Conservation (phyloP, 2,888 invertebrate species). For the Drosophila vallismaia region DNA sequence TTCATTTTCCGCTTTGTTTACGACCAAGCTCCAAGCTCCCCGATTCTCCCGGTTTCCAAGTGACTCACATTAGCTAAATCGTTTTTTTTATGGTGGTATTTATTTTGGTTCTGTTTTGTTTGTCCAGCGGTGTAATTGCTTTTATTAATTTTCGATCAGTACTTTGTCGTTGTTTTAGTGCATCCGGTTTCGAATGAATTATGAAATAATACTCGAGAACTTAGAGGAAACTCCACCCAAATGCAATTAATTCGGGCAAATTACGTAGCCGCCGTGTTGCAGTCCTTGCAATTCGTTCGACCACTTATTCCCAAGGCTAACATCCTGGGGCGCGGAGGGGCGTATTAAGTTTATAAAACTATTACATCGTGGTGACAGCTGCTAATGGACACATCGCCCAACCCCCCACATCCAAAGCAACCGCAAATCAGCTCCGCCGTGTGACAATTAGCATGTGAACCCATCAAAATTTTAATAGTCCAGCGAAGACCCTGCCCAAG, state of each 20-base stretch:
- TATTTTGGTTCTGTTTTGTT: conserved; percentile 30
- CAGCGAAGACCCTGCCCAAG: conserved; percentile 41
- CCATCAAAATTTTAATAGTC: conserved; percentile 60
- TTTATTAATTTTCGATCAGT: conserved; percentile 67
- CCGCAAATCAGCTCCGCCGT: conserved; percentile 33
- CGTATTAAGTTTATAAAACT: conserved; percentile 16
- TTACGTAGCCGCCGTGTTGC: conserved; percentile 34
- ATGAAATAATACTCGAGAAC: conserved; percentile 56
- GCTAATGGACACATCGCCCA: conserved; percentile 31
- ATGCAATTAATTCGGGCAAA: conserved; percentile 5
- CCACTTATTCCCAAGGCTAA: conserved; percentile 13
- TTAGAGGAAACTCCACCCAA: conserved; percentile 18
- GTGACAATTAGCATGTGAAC: conserved; percentile 50
- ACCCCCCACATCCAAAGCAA: background rate
- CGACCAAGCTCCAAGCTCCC: conserved; percentile 11
- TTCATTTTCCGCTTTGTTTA: conserved; percentile 32
- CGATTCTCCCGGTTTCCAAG: conserved; percentile 9
- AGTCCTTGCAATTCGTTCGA: conserved; percentile 20
- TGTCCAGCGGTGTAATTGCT: conserved; percentile 38
- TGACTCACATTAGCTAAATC: conserved; percentile 53
- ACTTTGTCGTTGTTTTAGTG: conserved; percentile 37
- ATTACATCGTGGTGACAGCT: conserved; percentile 31
- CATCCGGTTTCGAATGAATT: conserved; percentile 59
- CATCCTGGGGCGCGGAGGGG: conserved; percentile 15
- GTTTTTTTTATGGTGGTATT: conserved; percentile 30